Evolutionary conservation across 2,888 invertebrate species (phyloP).

Genomic region (Acrocera orbiculus): DNA sequence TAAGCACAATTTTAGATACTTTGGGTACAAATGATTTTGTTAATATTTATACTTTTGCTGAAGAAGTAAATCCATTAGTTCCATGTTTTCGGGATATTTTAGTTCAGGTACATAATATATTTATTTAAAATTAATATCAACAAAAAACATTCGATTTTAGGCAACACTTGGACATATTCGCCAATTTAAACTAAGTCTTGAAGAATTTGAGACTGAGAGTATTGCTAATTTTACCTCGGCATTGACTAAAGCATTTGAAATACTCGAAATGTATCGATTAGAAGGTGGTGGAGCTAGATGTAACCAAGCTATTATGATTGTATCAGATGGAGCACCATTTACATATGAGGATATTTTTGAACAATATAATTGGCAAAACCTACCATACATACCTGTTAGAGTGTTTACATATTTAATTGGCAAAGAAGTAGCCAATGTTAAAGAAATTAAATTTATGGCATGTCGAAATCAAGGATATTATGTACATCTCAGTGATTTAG

Average conservation of each 20-base stretch:
- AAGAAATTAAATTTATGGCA: constrained; percentile 96
- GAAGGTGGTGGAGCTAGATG: constrained; percentile 52
- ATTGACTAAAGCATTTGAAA: constrained; percentile 73
- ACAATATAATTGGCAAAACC: constrained; percentile 65
- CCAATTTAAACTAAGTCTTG: constrained; percentile 63
- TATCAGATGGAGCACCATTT: constrained; percentile 96
- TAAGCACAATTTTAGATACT: constrained; percentile 82
- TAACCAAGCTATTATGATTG: constrained; percentile 93
- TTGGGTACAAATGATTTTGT: constrained; percentile 96
- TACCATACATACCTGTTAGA: constrained; percentile 65
- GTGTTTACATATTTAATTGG: constrained; percentile 98
- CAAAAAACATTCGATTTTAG: constrained; percentile 28
- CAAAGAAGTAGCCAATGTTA: constrained; percentile 76
- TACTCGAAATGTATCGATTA: constrained; percentile 49
- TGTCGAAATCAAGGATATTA: constrained; percentile 93
- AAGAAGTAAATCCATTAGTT: constrained; percentile 61
- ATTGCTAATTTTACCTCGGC: constrained; percentile 91
- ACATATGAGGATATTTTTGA: constrained; percentile 86
- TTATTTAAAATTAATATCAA: background rate
- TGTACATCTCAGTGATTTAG: constrained; percentile 88
- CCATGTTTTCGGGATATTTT: constrained; percentile 77
- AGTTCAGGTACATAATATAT: constrained; percentile 49
- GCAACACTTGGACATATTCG: constrained; percentile 73
- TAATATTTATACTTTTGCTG: constrained; percentile 85
- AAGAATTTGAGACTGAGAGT: constrained; percentile 59